A percentile compares a stretch with the other conserved stretches of the same genome.
phyloP scores from a whole-genome alignment of 2,797 vertebrate species.

The Lemur catta region DNA sequence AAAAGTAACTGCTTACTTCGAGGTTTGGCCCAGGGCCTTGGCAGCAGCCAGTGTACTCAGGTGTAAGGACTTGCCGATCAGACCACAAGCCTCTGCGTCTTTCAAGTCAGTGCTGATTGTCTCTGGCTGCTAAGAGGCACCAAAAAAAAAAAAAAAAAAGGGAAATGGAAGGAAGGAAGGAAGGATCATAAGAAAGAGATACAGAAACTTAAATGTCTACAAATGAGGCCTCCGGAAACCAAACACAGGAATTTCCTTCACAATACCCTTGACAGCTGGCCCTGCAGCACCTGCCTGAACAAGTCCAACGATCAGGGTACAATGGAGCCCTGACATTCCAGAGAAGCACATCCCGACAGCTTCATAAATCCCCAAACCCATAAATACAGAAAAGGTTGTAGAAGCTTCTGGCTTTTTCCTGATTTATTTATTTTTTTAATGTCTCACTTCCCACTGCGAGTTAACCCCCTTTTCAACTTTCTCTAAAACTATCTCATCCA shows the following conservation, averaged over 20 bases:
- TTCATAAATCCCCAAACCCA: constrained; percentile 18
- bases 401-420: constrained; percentile 3
- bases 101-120: not conserved
- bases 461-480: constrained; percentile 12
- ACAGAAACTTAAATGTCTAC: not conserved
- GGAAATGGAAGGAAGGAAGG: not conserved
- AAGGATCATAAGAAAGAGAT: not conserved
- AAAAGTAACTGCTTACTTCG: constrained; percentile 19
- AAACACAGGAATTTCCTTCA: constrained; percentile 39
- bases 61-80: not conserved
- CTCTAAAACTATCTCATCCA: not conserved
- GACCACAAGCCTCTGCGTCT: not conserved
- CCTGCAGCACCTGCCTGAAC: constrained; percentile 48
- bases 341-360: not conserved
- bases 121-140: not conserved
- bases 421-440: not conserved
- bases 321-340: constrained; percentile 8
- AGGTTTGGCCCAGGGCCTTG: not conserved
- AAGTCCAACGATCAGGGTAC: not conserved
- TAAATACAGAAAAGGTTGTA: not conserved
- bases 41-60: not conserved
- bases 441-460: constrained; percentile 1
- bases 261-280: constrained; percentile 52
- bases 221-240: constrained; percentile 27
- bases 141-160: not conserved